These are phyloP conservation scores for Leptura quadrifasciata DNA, from an alignment of 2,888 invertebrate species.

Conservation along the genomic window DNA sequence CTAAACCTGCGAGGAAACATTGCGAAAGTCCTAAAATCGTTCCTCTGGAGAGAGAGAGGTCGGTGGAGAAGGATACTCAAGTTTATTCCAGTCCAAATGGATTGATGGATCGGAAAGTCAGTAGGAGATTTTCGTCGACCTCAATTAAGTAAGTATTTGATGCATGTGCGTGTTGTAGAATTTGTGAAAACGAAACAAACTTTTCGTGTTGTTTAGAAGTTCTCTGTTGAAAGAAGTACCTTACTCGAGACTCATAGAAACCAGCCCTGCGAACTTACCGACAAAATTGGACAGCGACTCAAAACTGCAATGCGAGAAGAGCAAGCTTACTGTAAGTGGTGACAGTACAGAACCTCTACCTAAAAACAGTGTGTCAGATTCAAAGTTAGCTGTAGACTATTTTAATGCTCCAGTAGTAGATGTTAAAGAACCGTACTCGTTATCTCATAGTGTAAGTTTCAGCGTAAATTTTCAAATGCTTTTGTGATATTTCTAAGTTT, in stretches of 20 bases:
- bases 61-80: constrained; percentile 58
- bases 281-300: constrained; percentile 83
- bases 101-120: constrained; percentile 67
- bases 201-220: constrained; percentile 60
- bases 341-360: constrained; percentile 75
- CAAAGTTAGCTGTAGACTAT: constrained; percentile 88
- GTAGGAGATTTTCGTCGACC: constrained; percentile 80
- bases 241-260: constrained; percentile 86
- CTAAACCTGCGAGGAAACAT: constrained; percentile 49
- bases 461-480: background rate
- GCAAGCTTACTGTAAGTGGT: constrained; percentile 71
- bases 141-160: constrained; percentile 74
- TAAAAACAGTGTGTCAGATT: constrained; percentile 91
- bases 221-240: constrained; percentile 80
- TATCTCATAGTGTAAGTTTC: constrained; percentile 57
- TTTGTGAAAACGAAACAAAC: background rate
- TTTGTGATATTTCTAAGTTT: background rate
- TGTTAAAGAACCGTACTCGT: constrained; percentile 48
- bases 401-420: constrained; percentile 73
- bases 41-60: constrained; percentile 60
- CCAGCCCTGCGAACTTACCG: constrained; percentile 75
- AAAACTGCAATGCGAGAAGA: constrained; percentile 78
- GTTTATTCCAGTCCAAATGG: constrained; percentile 73
- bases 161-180: background rate
- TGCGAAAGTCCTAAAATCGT: constrained; percentile 62